phyloP scores from a whole-genome alignment of 2,113 vertebrate genomes.

The Leuciscus idus region DNA sequence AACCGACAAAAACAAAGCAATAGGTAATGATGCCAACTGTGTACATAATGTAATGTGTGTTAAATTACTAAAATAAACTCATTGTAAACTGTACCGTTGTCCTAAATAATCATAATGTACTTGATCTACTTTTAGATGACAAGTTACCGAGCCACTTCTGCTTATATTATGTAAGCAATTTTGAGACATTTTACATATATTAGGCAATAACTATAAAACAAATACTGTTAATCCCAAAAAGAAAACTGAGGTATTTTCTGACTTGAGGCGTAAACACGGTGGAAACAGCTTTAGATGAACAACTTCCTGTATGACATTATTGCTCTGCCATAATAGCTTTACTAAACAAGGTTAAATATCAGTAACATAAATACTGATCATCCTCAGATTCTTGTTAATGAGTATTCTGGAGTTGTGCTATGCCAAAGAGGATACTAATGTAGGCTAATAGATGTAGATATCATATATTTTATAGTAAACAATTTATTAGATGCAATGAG shows the following conservation, averaged over 20 bases:
- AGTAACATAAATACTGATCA: background rate
- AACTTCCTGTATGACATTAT: background rate
- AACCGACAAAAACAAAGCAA: background rate
- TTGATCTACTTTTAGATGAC: background rate
- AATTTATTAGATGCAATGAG: background rate
- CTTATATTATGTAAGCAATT: background rate
- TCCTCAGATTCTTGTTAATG: background rate
- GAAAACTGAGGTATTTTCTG: background rate
- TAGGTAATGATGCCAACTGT: background rate
- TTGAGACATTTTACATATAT: background rate
- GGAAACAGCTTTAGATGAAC: background rate
- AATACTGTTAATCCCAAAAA: background rate
- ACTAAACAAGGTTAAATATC: constrained; percentile 15
- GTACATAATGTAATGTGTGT: background rate
- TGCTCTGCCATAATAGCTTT: background rate
- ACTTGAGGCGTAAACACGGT: background rate
- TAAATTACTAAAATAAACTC: background rate
- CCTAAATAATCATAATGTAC: background rate
- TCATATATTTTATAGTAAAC: background rate
- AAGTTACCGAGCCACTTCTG: background rate
- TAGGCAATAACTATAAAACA: background rate
- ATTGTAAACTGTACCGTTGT: background rate
- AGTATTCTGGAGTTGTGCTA: background rate
- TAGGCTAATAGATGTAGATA: background rate
- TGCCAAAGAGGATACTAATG: background rate